These are phyloP conservation scores for Lucilia cuprina DNA, from an alignment of 1,140 invertebrate species.

Conservation along the genomic window DNA sequence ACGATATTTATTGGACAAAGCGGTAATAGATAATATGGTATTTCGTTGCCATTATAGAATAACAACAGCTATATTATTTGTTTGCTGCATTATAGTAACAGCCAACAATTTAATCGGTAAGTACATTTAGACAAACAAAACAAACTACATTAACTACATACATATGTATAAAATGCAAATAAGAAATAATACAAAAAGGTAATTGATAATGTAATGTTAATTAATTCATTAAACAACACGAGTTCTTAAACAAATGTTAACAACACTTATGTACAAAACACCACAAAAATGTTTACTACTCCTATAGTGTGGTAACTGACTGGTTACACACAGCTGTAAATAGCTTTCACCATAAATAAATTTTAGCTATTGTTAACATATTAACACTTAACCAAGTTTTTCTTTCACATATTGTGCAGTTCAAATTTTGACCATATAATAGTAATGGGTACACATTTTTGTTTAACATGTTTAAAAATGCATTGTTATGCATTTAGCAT, in stretches of 20 bases:
- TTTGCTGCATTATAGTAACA: conserved; percentile 86
- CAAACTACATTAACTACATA: background rate
- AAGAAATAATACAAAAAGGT: background rate
- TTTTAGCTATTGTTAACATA: background rate
- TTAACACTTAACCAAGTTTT: background rate
- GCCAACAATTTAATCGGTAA: conserved; percentile 88
- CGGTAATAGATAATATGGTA: conserved; percentile 87
- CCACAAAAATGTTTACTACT: background rate
- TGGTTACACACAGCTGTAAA: background rate
- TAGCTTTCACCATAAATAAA: background rate
- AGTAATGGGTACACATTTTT: background rate
- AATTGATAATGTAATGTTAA: background rate
- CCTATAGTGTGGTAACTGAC: background rate
- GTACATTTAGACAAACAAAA: conserved; percentile 46
- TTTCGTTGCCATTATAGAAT: conserved; percentile 90
- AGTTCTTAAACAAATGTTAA: background rate
- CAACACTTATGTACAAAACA: too few species aligned
- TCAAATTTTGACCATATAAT: background rate
- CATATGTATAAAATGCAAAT: background rate
- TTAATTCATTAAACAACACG: background rate
- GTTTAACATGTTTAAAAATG: background rate
- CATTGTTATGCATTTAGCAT: background rate
- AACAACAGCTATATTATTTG: conserved; percentile 85
- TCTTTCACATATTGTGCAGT: background rate
- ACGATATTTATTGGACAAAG: conserved; percentile 83